phyloP scores from a whole-genome alignment of 2,797 vertebrate genomes.

The Microtus obscurus region DNA sequence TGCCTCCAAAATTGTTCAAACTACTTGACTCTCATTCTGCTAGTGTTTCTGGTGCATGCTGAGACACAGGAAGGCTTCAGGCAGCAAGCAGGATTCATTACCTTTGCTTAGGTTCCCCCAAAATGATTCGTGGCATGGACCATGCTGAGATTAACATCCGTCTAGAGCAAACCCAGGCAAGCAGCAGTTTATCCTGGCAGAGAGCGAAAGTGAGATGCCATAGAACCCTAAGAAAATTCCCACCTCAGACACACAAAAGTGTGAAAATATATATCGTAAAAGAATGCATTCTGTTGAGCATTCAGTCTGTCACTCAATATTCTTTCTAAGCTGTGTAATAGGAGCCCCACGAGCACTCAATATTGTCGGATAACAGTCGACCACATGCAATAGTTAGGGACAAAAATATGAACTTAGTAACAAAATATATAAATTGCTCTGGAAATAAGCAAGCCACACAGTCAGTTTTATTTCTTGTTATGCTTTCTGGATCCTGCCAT shows the following conservation, averaged over 20 bases:
- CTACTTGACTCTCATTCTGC: background rate
- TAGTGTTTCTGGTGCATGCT: background rate
- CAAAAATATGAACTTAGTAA: background rate
- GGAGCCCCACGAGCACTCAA: background rate
- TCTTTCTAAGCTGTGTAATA: background rate
- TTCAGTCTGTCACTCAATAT: background rate
- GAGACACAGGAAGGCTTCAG: background rate
- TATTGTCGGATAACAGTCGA: background rate
- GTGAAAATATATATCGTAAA: background rate
- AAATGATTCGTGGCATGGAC: background rate
- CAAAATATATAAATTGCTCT: background rate
- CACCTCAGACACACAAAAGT: background rate
- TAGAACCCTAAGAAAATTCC: background rate
- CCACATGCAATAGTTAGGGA: background rate
- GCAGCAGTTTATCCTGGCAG: background rate
- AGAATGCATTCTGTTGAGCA: background rate
- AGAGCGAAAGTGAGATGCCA: background rate
- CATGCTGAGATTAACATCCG: background rate
- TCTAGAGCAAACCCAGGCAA: background rate
- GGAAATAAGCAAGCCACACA: background rate
- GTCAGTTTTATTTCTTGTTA: background rate
- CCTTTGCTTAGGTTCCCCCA: background rate
- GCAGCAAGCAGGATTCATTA: background rate
- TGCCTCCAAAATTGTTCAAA: background rate
- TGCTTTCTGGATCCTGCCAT: background rate